Evolutionary conservation across 2,113 vertebrate genomes (phyloP).

Genomic region (Aspidoscelis tigris): DNA sequence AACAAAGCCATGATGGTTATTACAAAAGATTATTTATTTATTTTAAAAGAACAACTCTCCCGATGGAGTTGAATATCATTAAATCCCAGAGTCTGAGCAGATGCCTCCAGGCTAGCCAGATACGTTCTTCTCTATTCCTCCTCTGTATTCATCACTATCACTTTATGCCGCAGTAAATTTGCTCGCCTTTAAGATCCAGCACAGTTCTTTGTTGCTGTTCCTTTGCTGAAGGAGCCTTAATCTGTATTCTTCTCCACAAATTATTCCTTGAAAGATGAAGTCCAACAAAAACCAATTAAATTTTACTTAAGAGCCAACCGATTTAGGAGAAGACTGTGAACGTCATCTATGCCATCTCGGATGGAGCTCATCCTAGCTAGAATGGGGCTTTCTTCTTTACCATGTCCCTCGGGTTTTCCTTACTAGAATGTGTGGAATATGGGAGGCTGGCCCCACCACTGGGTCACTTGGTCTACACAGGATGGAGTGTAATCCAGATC

Average conservation of each 20-base stretch:
- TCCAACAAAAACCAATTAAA: neutral
- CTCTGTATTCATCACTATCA: conserved; percentile 11
- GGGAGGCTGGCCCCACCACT: too few species aligned
- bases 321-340: neutral
- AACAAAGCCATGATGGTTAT: conserved; percentile 26
- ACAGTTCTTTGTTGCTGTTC: neutral
- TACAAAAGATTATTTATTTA: conserved; percentile 39
- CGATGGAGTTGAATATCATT: neutral
- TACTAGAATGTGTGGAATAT: too few species aligned
- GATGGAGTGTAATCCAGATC: too few species aligned
- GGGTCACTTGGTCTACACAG: too few species aligned
- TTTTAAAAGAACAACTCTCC: neutral
- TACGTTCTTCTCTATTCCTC: conserved; percentile 43
- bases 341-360: neutral
- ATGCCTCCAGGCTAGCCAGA: conserved; percentile 33
- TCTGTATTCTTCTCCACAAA: neutral
- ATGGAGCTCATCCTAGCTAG: neutral
- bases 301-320: neutral
- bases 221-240: neutral
- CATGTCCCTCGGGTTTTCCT: too few species aligned
- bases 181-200: neutral
- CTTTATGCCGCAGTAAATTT: conserved; percentile 19
- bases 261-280: neutral
- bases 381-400: too few species aligned
- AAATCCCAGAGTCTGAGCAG: rapidly evolving